phyloP scores from a whole-genome alignment of 2,797 vertebrate genomes.

The Craterocephalus amniculus region DNA sequence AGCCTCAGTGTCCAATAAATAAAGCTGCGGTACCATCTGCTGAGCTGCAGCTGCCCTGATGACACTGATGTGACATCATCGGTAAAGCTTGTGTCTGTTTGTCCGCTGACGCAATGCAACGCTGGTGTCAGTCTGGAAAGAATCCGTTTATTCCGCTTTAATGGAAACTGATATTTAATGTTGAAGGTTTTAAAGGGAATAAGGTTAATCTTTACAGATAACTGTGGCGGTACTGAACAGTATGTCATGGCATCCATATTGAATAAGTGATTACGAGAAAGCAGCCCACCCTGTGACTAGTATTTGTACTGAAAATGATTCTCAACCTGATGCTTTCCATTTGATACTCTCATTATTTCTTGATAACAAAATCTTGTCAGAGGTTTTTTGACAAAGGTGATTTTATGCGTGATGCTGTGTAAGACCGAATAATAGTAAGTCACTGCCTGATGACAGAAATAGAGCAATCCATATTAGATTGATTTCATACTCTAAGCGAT shows the following conservation, averaged over 20 bases:
- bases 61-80: conserved; percentile 45
- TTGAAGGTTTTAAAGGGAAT: background rate
- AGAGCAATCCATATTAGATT: background rate
- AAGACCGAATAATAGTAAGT: background rate
- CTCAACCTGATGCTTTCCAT: background rate
- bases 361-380: background rate
- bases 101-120: background rate
- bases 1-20: conserved; percentile 42
- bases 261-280: background rate
- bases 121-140: conserved; percentile 1
- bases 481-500: conserved; percentile 18
- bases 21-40: conserved; percentile 64
- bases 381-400: background rate
- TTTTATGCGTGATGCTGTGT: background rate
- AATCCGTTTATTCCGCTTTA: background rate
- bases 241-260: background rate
- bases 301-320: background rate
- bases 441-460: background rate
- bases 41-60: conserved; percentile 44
- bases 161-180: background rate
- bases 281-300: background rate
- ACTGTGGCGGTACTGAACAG: background rate
- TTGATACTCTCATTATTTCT: background rate
- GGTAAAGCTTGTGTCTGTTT: conserved; percentile 21
- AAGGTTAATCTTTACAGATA: background rate